Conservation (phyloP, 2,113 vertebrate genomes). For the Otis tarda region DNA sequence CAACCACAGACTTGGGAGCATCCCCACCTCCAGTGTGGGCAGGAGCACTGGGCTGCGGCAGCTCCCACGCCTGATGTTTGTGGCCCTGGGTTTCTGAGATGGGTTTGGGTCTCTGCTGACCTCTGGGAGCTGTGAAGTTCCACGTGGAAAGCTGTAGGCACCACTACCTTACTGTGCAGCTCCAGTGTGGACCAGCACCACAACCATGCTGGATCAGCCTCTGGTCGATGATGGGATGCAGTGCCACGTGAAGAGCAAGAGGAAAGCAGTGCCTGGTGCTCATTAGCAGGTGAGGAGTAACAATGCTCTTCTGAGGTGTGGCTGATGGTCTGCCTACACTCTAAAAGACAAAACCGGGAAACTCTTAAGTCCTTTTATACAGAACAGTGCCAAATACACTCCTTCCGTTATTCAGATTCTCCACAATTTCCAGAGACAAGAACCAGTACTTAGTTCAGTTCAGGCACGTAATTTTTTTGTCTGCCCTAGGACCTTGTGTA, state of each 20-base stretch:
- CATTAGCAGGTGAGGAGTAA: background rate
- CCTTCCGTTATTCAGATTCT: background rate
- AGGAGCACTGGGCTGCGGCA: fast-evolving
- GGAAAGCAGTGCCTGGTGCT: background rate
- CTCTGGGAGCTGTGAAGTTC: background rate
- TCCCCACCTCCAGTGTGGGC: background rate
- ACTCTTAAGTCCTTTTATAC: background rate
- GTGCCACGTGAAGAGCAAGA: fast-evolving
- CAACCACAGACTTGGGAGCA: background rate
- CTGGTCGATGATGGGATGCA: fast-evolving
- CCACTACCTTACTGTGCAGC: background rate
- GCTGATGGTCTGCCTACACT: background rate
- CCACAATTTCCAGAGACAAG: background rate
- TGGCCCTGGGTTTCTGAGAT: fast-evolving
- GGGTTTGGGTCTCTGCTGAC: fast-evolving
- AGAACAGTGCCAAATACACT: background rate
- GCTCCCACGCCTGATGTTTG: fast-evolving
- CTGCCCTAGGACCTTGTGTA: background rate
- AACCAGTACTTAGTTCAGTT: background rate
- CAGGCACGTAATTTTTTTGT: background rate
- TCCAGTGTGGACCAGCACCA: background rate
- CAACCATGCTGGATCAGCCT: background rate
- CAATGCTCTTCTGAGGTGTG: background rate
- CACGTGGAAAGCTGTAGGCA: fast-evolving
- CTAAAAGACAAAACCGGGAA: background rate